A percentile compares a stretch with the other conserved stretches of the same genome.
Conservation (phyloP, 1,140 invertebrate genomes). For the Bombus sylvicola region DNA sequence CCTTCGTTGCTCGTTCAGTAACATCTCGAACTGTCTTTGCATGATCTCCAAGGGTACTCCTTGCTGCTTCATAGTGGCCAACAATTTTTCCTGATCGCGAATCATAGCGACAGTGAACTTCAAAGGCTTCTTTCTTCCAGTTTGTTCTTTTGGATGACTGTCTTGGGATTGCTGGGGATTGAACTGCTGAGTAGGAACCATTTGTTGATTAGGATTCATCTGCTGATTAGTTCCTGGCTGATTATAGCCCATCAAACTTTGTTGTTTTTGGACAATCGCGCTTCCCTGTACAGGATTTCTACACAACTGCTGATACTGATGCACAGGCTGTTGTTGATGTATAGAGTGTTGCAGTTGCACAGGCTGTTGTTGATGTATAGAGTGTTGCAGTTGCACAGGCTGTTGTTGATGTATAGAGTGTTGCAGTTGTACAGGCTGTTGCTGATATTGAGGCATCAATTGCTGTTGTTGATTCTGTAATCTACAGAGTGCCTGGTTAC, state of each 20-base stretch:
- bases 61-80: slow-evolving; percentile 74
- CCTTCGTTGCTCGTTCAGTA: slow-evolving; percentile 74
- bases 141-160: neutral
- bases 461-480: slow-evolving; percentile 18
- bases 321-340: neutral
- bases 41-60: slow-evolving; percentile 71
- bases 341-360: no score
- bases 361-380: neutral
- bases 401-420: neutral
- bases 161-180: neutral
- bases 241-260: neutral
- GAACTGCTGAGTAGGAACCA: neutral
- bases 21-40: slow-evolving; percentile 72
- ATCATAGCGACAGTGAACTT: slow-evolving; percentile 75
- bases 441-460: neutral
- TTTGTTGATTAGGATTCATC: neutral
- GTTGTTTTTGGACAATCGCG: slow-evolving; percentile 1
- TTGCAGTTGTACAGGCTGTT: neutral
- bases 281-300: slow-evolving; percentile 1
- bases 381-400: no score
- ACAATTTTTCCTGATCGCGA: slow-evolving; percentile 73
- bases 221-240: slow-evolving; percentile 14
- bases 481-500: neutral
- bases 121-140: slow-evolving; percentile 14
- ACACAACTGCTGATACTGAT: neutral